Percentiles rank a stretch among this genome's conserved stretches.
Conservation (phyloP, 1,140 invertebrate species). For the Nasonia longicornis region DNA sequence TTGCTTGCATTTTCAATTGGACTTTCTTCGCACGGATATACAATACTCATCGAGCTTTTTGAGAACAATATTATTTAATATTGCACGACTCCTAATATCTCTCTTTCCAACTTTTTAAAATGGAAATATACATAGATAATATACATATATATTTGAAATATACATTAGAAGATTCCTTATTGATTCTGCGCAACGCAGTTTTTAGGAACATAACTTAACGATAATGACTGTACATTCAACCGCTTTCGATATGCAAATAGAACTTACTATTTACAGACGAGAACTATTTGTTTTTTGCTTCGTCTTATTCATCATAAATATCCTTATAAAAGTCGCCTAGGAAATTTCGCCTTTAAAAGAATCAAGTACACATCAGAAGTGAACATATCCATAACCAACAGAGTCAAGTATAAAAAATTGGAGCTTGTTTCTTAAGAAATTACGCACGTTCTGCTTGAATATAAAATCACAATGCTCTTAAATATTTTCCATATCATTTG, state of each 20-base stretch:
- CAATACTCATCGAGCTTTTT: constrained; percentile 20
- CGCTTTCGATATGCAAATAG: constrained; percentile 46
- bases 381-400: constrained; percentile 42
- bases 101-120: constrained; percentile 26
- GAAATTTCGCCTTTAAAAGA: constrained; percentile 28
- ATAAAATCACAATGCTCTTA: background rate
- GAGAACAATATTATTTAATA: constrained; percentile 42
- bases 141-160: constrained; percentile 34
- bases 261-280: constrained; percentile 45
- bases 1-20: background rate
- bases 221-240: constrained; percentile 46
- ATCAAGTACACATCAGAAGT: constrained; percentile 40
- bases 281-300: constrained; percentile 23
- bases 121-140: constrained; percentile 38
- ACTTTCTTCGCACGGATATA: constrained; percentile 5
- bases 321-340: constrained; percentile 33
- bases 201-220: constrained; percentile 46
- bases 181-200: constrained; percentile 34
- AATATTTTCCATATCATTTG: constrained; percentile 2
- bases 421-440: background rate
- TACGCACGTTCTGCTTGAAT: background rate
- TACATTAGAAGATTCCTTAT: constrained; percentile 37
- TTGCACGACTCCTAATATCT: constrained; percentile 40
- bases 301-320: constrained; percentile 23
- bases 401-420: constrained; percentile 35